Conservation (phyloP, 2,113 vertebrate species). For the Canis aureus region DNA sequence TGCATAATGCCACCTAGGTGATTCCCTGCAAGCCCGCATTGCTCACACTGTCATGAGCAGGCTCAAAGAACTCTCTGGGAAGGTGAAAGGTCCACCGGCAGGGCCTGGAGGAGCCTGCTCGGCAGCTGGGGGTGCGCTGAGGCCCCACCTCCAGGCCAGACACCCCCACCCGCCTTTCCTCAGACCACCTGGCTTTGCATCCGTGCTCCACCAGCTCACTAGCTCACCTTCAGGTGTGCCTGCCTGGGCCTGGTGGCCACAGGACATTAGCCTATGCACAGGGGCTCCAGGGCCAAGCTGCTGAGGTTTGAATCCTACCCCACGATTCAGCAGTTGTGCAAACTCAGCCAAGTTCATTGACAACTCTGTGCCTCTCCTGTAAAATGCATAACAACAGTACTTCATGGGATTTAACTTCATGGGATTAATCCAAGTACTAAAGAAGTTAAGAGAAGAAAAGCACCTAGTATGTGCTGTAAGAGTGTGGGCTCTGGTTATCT, state of each 20-base stretch:
- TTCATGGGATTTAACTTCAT: too few species aligned
- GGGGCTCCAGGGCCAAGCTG: not conserved
- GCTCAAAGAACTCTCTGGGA: not conserved
- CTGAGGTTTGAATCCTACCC: not conserved
- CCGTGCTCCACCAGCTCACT: accelerated
- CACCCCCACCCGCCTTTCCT: not conserved
- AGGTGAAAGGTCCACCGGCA: not conserved
- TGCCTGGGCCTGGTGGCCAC: accelerated
- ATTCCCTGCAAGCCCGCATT: too few species aligned
- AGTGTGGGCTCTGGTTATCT: not conserved
- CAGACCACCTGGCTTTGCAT: accelerated
- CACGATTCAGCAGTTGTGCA: not conserved
- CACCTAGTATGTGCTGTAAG: accelerated
- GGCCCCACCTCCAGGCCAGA: not conserved
- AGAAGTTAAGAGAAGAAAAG: too few species aligned
- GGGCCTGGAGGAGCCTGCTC: not conserved
- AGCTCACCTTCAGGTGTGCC: accelerated
- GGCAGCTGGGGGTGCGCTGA: not conserved
- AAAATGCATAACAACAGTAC: not conserved
- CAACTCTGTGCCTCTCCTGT: too few species aligned
- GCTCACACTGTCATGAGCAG: accelerated
- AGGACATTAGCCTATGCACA: accelerated
- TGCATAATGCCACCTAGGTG: accelerated
- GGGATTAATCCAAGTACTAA: accelerated
- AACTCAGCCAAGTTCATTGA: not conserved